Conservation (phyloP, 2,888 invertebrate species). For the Pseudoips prasinana region DNA sequence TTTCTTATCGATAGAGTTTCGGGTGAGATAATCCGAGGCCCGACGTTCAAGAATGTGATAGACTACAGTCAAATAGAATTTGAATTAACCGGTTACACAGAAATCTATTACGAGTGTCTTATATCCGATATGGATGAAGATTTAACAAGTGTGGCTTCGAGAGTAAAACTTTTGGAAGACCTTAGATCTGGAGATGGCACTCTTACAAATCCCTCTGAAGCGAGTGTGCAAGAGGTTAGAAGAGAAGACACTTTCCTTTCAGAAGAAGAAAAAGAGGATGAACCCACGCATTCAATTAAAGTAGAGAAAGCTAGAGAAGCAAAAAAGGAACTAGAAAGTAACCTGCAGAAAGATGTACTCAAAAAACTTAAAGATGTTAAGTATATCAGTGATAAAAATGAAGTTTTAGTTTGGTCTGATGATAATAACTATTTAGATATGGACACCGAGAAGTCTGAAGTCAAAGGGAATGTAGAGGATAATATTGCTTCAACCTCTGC, state of each 20-base stretch:
- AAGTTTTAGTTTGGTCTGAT: constrained; percentile 57
- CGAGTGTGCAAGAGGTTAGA: constrained; percentile 26
- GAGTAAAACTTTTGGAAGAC: constrained; percentile 60
- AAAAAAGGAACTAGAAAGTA: constrained; percentile 39
- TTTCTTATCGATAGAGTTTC: constrained; percentile 66
- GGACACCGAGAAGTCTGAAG: constrained; percentile 24
- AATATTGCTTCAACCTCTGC: constrained; percentile 36
- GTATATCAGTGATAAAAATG: constrained; percentile 52
- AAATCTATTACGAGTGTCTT: constrained; percentile 66
- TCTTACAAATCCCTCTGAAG: constrained; percentile 41
- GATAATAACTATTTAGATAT: constrained; percentile 37
- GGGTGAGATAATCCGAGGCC: constrained; percentile 65
- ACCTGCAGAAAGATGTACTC: constrained; percentile 43
- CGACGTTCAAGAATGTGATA: constrained; percentile 64
- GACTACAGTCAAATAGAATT: constrained; percentile 71
- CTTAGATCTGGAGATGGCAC: constrained; percentile 50
- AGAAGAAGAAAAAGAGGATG: constrained; percentile 8
- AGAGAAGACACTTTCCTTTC: constrained; percentile 5
- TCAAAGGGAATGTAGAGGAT: constrained; percentile 17
- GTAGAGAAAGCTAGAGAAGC: constrained; percentile 12
- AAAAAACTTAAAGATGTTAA: constrained; percentile 54
- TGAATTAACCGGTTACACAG: constrained; percentile 63
- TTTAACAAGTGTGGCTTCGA: constrained; percentile 59
- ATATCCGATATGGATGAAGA: constrained; percentile 58
- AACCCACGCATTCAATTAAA: too few relatives aligned